Conservation (phyloP, 2,113 vertebrate species). For the Greenwoodochromis staneri region DNA sequence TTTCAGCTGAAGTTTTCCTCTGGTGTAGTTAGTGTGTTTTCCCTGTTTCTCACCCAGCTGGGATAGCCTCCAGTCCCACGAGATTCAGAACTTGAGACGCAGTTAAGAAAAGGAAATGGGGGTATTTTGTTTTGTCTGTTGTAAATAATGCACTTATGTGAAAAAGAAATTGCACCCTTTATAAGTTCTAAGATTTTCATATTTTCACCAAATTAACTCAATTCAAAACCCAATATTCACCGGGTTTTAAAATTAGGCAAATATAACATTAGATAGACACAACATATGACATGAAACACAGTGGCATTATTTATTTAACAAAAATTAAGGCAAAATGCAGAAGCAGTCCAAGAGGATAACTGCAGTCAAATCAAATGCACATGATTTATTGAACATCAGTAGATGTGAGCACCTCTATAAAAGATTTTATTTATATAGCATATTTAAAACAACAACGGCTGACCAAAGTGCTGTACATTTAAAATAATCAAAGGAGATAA, state of each 20-base stretch:
- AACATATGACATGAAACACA: background rate
- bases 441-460: background rate
- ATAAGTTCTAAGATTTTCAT: background rate
- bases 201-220: background rate
- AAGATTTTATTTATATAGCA: background rate
- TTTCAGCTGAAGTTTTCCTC: background rate
- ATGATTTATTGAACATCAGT: background rate
- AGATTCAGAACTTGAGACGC: background rate
- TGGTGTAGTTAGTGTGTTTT: background rate
- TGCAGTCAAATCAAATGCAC: background rate
- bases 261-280: background rate
- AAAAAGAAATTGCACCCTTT: background rate
- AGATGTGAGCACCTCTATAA: background rate
- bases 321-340: background rate
- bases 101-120: background rate
- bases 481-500: background rate
- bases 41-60: background rate
- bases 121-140: background rate
- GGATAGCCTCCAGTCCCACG: background rate
- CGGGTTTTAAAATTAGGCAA: background rate
- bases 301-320: background rate
- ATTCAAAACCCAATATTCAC: background rate
- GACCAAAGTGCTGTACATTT: background rate
- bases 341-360: background rate
- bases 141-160: background rate